A percentile compares a stretch with the other conserved stretches of the same genome.
These are phyloP conservation scores for Calypte anna DNA, from an alignment of 2,113 vertebrate genomes.

Conservation along the genomic window DNA sequence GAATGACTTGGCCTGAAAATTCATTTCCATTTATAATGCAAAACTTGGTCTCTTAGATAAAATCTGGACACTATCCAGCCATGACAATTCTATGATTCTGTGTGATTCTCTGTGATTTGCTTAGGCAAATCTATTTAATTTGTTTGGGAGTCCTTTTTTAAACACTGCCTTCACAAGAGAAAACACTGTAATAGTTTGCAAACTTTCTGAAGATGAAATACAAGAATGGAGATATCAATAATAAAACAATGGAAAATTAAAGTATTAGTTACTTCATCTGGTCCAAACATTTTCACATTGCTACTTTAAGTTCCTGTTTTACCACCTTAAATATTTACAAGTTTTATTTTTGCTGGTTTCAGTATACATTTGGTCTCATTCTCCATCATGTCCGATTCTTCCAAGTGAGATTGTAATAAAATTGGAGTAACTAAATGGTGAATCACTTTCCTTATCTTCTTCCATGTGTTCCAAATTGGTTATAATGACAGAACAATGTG, in stretches of 20 bases:
- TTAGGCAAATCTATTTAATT: not conserved
- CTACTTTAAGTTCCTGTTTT: not conserved
- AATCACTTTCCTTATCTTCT: not conserved
- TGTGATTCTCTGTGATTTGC: not conserved
- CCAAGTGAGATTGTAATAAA: not conserved
- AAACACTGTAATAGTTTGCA: not conserved
- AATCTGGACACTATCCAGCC: not conserved
- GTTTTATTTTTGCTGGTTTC: not conserved
- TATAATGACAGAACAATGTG: not conserved
- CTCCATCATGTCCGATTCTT: not conserved
- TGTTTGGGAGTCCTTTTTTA: not conserved
- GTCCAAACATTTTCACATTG: not conserved
- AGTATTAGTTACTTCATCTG: not conserved
- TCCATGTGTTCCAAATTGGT: not conserved
- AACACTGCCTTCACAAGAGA: not conserved
- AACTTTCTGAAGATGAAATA: not conserved
- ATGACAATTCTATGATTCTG: no score
- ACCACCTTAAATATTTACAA: not conserved
- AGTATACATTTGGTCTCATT: not conserved
- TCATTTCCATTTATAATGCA: not conserved
- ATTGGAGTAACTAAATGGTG: not conserved
- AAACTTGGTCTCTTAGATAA: not conserved
- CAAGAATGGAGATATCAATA: not conserved
- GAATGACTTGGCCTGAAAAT: not conserved
- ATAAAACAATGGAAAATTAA: not conserved